Base-by-base conservation (phyloP, 2,888 invertebrate species). In the Mycalesis mineus region DNA sequence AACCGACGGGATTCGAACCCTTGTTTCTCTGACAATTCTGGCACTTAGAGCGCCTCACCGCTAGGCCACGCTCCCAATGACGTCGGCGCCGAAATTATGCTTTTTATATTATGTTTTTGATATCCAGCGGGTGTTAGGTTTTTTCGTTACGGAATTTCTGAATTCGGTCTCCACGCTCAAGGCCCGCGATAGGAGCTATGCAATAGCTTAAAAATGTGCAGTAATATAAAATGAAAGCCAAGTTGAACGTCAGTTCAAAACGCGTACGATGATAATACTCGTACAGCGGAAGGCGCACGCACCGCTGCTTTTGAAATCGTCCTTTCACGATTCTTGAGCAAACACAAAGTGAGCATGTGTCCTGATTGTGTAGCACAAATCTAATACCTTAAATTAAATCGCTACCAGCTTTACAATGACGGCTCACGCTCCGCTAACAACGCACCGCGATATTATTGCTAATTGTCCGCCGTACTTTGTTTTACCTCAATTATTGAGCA, bases 281-380 rank as follows among this genome's bases (percentile, higher is more conserved):
- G n/a, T n/a, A 73, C 72, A 73, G 70, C 67, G 69, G 62, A 61
- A 64, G 56, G 68, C 66, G 61, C 74, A 77, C 74, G 87, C 77
- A 75, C 73, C 77, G 75, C 71, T 80, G 84, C 71, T 69, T 82
- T 80, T 70, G 66, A 75, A 82, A 78, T 80, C 72, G 71, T 72
- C 64, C 74, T 79, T 88, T 84, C 84, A 83, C 77, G 84, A 80
- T 67, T 78, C 78, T 75, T 84, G 84, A 78, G 74, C 85, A 88
- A 80, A 84, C 71, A 87, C 82, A 88, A 87, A 83, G 82, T 80
- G 70, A 75, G 77, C 79, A 78, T 78, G 80, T 81, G 79, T 78
- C 75, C 75, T 84, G 86, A 87, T 87, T 76, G 82, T 70, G 77
- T 65, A 67, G 52, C 54, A 61, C 13, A 61, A 36, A 72, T 75